Conservation (phyloP, 2,113 vertebrate species). For the Chamaea fasciata region DNA sequence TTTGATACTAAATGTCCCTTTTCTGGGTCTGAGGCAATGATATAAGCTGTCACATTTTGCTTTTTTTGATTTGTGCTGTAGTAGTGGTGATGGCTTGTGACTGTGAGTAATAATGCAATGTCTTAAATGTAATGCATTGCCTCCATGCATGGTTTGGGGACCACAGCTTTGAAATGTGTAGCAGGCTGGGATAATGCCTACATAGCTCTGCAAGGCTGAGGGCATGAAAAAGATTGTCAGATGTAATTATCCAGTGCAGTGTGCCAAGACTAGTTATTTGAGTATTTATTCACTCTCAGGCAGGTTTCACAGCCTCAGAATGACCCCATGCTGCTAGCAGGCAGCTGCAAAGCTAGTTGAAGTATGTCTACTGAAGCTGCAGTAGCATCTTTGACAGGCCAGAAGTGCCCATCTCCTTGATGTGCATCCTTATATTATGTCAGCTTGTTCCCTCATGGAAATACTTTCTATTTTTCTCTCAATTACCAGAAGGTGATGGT, state of each 20-base stretch:
- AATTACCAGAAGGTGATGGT: rapidly evolving
- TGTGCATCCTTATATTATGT: background rate
- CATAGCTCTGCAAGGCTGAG: background rate
- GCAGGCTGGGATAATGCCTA: constrained; percentile 11
- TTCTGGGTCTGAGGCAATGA: background rate
- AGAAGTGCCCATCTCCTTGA: background rate
- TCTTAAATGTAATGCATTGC: background rate
- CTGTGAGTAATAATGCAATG: background rate
- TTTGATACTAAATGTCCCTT: background rate
- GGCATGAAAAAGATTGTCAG: constrained; percentile 17
- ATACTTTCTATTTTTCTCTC: background rate
- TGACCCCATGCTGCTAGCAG: constrained; percentile 9
- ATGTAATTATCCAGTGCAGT: constrained; percentile 13
- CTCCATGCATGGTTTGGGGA: background rate
- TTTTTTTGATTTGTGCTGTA: background rate
- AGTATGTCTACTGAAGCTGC: background rate
- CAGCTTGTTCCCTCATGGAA: background rate
- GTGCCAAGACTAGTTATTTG: constrained; percentile 29
- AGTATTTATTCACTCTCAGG: constrained; percentile 15
- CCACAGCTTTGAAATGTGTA: background rate
- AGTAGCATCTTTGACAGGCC: background rate
- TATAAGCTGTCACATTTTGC: background rate
- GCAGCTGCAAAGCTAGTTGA: constrained; percentile 16
- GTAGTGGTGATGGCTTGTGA: background rate
- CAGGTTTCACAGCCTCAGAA: constrained; percentile 5